phyloP scores from a whole-genome alignment of 2,888 invertebrate species.

The Calliscelio sp. region DNA sequence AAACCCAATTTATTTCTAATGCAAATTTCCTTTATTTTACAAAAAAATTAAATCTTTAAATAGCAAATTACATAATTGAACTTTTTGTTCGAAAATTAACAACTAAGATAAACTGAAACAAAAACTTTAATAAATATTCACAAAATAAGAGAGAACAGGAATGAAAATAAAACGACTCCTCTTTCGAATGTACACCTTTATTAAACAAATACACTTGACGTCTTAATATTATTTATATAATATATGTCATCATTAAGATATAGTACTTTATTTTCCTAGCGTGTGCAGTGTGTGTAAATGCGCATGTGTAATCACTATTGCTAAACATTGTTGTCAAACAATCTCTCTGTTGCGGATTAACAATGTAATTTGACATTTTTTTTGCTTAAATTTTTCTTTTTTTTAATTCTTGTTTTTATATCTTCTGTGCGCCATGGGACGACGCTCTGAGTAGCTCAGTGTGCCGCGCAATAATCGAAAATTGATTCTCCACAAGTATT shows the following conservation, averaged over 20 bases:
- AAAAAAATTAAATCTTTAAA: no score
- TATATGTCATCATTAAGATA: slow-evolving; percentile 82
- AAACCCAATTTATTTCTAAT: no score
- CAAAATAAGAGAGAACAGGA: slow-evolving; percentile 82
- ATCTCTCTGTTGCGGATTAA: slow-evolving; percentile 80
- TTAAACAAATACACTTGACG: slow-evolving; percentile 86
- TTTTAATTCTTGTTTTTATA: slow-evolving; percentile 20
- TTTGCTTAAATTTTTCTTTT: slow-evolving; percentile 48
- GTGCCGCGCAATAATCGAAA: slow-evolving; percentile 78
- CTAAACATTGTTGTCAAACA: slow-evolving; percentile 81
- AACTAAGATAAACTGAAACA: no score
- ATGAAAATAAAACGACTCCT: slow-evolving; percentile 10
- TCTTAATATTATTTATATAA: slow-evolving; percentile 86
- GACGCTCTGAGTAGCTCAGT: slow-evolving; percentile 83
- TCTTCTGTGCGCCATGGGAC: slow-evolving; percentile 83
- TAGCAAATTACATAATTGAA: no score
- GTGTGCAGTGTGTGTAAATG: slow-evolving; percentile 85
- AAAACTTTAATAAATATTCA: no score
- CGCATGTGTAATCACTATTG: slow-evolving; percentile 84
- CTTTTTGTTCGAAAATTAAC: no score
- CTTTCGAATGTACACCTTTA: slow-evolving; percentile 86
- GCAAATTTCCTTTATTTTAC: no score
- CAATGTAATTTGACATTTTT: slow-evolving; percentile 84
- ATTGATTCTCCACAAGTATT: slow-evolving; percentile 76
- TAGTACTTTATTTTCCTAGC: slow-evolving; percentile 84